Conservation (phyloP, 2,888 invertebrate genomes). For the Antheraea yamamai region DNA sequence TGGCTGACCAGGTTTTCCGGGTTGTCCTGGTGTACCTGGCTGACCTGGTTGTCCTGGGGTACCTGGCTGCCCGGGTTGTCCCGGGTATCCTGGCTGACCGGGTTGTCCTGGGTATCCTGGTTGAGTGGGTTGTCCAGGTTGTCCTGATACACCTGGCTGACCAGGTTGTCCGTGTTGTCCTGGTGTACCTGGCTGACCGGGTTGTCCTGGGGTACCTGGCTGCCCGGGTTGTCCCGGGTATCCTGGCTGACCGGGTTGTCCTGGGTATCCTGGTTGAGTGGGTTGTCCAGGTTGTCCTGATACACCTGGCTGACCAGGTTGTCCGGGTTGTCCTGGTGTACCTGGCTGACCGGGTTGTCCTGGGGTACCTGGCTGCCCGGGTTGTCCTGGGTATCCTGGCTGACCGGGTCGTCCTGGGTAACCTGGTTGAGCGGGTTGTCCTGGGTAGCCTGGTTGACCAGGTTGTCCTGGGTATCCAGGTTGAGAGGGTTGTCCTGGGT, state of each 20-base stretch:
- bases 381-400: slow-evolving; percentile 57
- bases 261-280: neutral
- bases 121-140: slow-evolving; percentile 58
- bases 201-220: slow-evolving; percentile 25
- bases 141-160: slow-evolving; percentile 34
- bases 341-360: slow-evolving; percentile 33
- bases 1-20: slow-evolving; percentile 22
- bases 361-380: slow-evolving; percentile 34
- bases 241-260: slow-evolving; percentile 37
- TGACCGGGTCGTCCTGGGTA: slow-evolving; percentile 58
- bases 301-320: neutral
- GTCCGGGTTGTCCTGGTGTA: neutral
- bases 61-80: slow-evolving; percentile 32
- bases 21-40: slow-evolving; percentile 28
- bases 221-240: neutral
- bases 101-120: slow-evolving; percentile 58
- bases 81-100: slow-evolving; percentile 32
- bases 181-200: slow-evolving; percentile 31
- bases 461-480: slow-evolving; percentile 26
- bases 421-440: slow-evolving; percentile 37
- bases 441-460: slow-evolving; percentile 29
- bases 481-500: neutral
- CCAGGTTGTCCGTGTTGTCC: slow-evolving; percentile 37
- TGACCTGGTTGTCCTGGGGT: slow-evolving; percentile 27
- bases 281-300: neutral